phyloP scores from a whole-genome alignment of 2,797 vertebrate genomes.

The Heterohyrax brucei region DNA sequence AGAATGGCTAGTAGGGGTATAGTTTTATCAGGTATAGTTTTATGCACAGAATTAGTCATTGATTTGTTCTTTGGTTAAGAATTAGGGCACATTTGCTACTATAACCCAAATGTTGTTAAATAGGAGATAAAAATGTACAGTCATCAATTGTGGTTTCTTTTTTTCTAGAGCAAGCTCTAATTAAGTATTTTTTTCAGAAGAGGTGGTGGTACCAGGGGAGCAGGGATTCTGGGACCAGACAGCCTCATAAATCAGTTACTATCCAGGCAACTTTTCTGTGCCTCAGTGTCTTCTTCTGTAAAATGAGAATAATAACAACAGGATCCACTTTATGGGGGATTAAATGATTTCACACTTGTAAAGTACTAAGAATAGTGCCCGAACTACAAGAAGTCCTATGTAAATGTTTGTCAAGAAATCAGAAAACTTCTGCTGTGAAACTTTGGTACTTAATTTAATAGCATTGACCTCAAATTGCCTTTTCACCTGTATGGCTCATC shows the following conservation, averaged over 20 bases:
- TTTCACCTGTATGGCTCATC: not conserved
- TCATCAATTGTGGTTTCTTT: not conserved
- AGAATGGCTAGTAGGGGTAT: not conserved
- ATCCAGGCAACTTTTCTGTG: rapidly evolving
- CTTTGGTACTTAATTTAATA: not conserved
- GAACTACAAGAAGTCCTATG: not conserved
- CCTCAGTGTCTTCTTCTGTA: not conserved
- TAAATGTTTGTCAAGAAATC: not conserved
- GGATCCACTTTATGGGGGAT: rapidly evolving
- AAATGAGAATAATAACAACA: rapidly evolving
- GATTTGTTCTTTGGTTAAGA: not conserved
- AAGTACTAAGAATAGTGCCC: not conserved
- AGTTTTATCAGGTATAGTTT: not conserved
- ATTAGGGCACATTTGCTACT: not conserved
- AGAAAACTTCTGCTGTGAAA: not conserved
- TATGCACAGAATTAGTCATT: not conserved
- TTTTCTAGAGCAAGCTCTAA: not conserved
- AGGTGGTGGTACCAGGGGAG: not conserved
- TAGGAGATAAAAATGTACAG: not conserved
- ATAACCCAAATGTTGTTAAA: not conserved
- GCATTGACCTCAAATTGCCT: not conserved
- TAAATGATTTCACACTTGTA: rapidly evolving
- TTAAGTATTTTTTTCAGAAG: not conserved
- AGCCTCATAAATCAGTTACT: not conserved
- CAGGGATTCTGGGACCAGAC: not conserved